These are phyloP conservation scores for Goniozus legneri DNA, from an alignment of 1,140 invertebrate genomes.

Conservation along the genomic window DNA sequence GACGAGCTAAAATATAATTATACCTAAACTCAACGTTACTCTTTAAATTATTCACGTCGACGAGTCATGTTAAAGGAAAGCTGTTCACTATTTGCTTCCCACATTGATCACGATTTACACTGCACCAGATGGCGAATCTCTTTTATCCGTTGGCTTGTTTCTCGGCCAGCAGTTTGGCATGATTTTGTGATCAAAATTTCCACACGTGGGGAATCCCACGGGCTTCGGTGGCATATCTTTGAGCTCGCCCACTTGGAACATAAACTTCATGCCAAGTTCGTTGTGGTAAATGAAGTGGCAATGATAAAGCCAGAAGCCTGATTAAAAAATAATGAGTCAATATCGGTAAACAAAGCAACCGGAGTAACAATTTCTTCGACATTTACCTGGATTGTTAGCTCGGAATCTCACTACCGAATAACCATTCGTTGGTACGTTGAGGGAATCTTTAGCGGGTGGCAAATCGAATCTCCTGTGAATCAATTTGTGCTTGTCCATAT, in stretches of 20 bases:
- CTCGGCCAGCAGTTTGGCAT: too few relatives aligned
- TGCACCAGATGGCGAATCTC: too few relatives aligned
- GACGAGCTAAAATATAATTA: too few relatives aligned
- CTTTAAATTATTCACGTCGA: too few relatives aligned
- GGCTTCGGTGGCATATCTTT: slow-evolving; percentile 31
- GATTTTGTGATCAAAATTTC: too few relatives aligned
- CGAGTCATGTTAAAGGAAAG: too few relatives aligned
- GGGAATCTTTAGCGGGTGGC: slow-evolving; percentile 79
- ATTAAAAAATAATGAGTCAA: slow-evolving; percentile 1
- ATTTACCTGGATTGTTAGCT: slow-evolving; percentile 62
- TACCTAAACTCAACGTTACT: too few relatives aligned
- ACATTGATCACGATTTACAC: too few relatives aligned
- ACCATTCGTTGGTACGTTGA: slow-evolving; percentile 63
- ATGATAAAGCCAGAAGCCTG: slow-evolving; percentile 18
- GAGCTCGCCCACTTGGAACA: slow-evolving; percentile 33
- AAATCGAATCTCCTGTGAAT: slow-evolving; percentile 70
- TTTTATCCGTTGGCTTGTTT: too few relatives aligned
- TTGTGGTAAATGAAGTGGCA: slow-evolving; percentile 26
- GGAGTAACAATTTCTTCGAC: too few relatives aligned
- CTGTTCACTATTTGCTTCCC: too few relatives aligned
- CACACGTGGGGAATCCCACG: slow-evolving; percentile 35
- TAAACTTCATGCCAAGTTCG: slow-evolving; percentile 33
- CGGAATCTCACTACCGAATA: slow-evolving; percentile 61
- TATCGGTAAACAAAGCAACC: too few relatives aligned
- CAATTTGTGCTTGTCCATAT: slow-evolving; percentile 68